A percentile compares a stretch with the other conserved stretches of the same genome.
phyloP scores from a whole-genome alignment of 2,113 vertebrate genomes.

The Catagonus wagneri region DNA sequence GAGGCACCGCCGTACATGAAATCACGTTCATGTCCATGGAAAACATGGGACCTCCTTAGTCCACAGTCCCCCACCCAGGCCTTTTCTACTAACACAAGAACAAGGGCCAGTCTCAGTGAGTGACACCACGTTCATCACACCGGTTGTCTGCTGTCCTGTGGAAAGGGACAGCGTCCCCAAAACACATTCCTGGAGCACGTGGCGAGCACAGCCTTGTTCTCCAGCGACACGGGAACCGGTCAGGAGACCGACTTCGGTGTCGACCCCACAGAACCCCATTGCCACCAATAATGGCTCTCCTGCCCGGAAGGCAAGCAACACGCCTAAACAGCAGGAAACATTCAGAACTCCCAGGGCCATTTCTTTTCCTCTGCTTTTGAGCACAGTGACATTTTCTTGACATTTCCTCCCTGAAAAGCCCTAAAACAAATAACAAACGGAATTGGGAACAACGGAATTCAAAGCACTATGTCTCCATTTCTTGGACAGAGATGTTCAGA shows the following conservation, averaged over 20 bases:
- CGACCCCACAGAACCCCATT: neutral
- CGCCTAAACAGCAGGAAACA: neutral
- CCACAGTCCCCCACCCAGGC: no score
- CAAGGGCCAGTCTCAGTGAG: neutral
- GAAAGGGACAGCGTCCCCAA: neutral
- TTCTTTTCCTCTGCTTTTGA: neutral
- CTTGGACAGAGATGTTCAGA: neutral
- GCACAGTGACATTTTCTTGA: neutral
- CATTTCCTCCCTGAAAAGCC: neutral
- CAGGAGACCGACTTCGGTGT: neutral
- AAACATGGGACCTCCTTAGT: neutral
- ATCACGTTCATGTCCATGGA: no score
- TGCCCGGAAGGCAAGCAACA: neutral
- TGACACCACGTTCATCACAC: neutral
- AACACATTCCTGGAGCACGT: neutral
- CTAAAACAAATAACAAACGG: neutral
- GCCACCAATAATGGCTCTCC: neutral
- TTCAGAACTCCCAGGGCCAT: neutral
- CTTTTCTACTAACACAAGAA: neutral
- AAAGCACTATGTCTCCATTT: neutral
- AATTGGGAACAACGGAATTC: neutral
- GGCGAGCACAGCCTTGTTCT: neutral
- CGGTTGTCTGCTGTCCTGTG: neutral
- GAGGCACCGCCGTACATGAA: neutral
- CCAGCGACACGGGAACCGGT: neutral